Base-by-base conservation (phyloP, 1,140 invertebrate genomes). In the Mylabris phalerata region DNA sequence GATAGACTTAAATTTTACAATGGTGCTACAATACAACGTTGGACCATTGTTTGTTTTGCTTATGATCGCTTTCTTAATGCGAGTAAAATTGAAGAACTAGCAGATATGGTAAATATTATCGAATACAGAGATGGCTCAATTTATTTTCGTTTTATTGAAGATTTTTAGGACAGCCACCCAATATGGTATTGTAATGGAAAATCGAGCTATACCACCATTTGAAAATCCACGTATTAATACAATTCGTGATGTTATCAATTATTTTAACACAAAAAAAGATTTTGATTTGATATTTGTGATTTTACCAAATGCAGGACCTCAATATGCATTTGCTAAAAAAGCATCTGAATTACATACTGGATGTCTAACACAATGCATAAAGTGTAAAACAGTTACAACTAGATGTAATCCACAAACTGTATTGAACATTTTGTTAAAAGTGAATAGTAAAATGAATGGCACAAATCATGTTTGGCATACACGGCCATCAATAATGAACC, bases 381-480 rank as follows among this genome's bases (percentile, higher is more conserved):
- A 86, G 68, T 70, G 75, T 25, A 64, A 49, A 50, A 93, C 84
- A 9, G 67, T 81, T 1, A 50, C 60, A 50, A 72, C 42, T 58
- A 73, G 66, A 55, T 72, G 77, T 57, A 79, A 74, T 60, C 25
- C 57, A 6, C 69, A 78, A 3, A 78, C 81, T 0, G 82, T 83
- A 0, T 68, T 72, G 0, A 95, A 95, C 70, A 85, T 95, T 60
- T 71, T 93, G 10, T 71, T 92, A 1, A 95, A 96, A 78, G 82
- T 95, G 0, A 89, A 89, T 71, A 61, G 2, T 92, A 95, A 79
- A 93, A 0, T 95, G 38, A 90, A 91, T 73, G 90, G 91, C 0
- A 76, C 84, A 0, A 95, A 95, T 77, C 88, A 93, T 68, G 75
- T 69, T 10, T 65, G 92, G 5, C 64, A 65, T 39, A 0, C 45